Base-by-base conservation (phyloP, 37 sponge, comb jelly and placozoan species). In the Halichondria panicea region DNA sequence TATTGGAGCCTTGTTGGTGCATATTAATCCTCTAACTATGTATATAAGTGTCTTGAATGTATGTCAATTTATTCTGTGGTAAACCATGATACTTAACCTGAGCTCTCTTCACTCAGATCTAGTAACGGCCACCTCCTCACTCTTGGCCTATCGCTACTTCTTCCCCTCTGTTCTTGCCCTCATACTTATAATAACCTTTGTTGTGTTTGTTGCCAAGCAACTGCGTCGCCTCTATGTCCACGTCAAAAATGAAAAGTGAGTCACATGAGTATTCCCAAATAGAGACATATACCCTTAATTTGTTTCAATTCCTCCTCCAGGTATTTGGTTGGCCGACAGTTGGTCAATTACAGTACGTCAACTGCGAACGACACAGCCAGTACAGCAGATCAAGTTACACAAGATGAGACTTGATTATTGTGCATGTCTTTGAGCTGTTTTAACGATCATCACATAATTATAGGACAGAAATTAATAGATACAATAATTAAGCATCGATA, bases 201-300 rank as follows among this genome's bases (percentile, higher is more conserved):
- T 88, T 7, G 24, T 46, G 33, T 55, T 85, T 11, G 57, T 70
- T 1, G 13, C 81, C 36, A 74, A 43, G 55, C 94, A 88, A 74
- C 71, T 58, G 46, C 48, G 44, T 7, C 63, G 55, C n/a, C 72
- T 97, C 15, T 97, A 92, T 73, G 66, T 55, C 31, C 78, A 91
- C 39, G 71, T 97, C 74, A 91, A 70, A 48, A 88, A 97, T 70
- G 95, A 97, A 42, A 94, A 88, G 97, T 97, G 76, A 59, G 90
- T 56, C 22, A 61, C 19, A n/a, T 30, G 12, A 30, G 38, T 19
- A 12, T 3, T 2, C 35, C 41, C 6, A 34, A 33, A 58, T 7
- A 18, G 8, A 65, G 70, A 18, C 70, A 68, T 8, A 36, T 55
- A 64, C 33, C 35, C 18, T 36, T 36, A 36, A 36, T 7, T 64